Evolutionary conservation across 2,888 invertebrate species (phyloP).

Genomic region (Euphydryas editha): DNA sequence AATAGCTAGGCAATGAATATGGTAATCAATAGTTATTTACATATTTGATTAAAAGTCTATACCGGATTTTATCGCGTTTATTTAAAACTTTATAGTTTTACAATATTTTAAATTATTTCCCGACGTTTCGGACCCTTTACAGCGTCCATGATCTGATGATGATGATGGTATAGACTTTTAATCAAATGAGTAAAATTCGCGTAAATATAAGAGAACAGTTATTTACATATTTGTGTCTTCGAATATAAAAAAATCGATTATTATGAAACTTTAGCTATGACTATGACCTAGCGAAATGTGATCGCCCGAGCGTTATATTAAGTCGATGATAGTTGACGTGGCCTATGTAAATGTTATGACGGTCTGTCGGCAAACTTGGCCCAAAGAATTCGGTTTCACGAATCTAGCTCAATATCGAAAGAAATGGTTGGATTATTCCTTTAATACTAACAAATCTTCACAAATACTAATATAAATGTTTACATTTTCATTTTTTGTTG

Average conservation of each 20-base stretch:
- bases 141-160: no score
- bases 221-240: background rate
- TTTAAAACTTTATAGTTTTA: no score
- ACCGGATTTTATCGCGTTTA: no score
- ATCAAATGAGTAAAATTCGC: no score
- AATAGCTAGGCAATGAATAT: background rate
- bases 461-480: background rate
- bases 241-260: conserved; percentile 5
- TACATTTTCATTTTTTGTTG: background rate
- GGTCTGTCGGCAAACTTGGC: conserved; percentile 51
- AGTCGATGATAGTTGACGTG: conserved; percentile 43
- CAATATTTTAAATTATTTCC: no score
- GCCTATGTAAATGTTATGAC: conserved; percentile 79
- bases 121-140: no score
- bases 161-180: no score
- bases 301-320: conserved; percentile 22
- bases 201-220: no score
- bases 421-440: conserved; percentile 7
- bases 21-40: background rate
- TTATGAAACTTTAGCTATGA: conserved; percentile 18
- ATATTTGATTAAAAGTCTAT: no score
- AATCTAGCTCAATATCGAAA: background rate
- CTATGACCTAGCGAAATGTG: conserved; percentile 11
- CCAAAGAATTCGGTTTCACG: conserved; percentile 2
- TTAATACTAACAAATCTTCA: background rate